phyloP scores from a whole-genome alignment of 2,888 invertebrate species.

The Pegoplata infirma region DNA sequence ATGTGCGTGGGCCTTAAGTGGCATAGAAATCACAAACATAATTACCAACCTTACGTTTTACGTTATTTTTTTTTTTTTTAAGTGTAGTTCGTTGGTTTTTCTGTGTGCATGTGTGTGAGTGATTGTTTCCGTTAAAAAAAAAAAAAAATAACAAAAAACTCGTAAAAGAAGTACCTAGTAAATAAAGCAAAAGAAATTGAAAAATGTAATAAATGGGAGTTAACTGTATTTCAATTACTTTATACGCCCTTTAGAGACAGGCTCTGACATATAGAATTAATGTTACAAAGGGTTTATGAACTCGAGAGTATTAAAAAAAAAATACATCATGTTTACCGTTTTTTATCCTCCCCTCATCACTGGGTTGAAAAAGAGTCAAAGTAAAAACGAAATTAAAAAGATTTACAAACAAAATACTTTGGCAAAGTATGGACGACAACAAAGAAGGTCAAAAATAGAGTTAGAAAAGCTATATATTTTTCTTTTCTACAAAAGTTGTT shows the following conservation, averaged over 20 bases:
- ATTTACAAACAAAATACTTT: not conserved
- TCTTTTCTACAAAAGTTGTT: no score
- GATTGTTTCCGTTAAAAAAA: not conserved
- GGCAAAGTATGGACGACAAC: not conserved
- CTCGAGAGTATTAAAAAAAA: constrained; percentile 25
- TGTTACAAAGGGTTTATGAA: constrained; percentile 31
- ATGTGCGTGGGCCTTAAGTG: constrained; percentile 34
- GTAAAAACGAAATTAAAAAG: not conserved
- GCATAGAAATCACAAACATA: constrained; percentile 37
- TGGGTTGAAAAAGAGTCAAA: not conserved
- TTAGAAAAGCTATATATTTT: no score
- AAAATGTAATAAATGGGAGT: constrained; percentile 10
- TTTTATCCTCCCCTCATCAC: not conserved
- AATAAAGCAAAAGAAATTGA: not conserved
- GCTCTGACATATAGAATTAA: not conserved
- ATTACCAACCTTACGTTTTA: constrained; percentile 16
- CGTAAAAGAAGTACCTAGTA: not conserved
- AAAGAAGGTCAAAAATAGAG: not conserved
- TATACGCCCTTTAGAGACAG: constrained; percentile 11
- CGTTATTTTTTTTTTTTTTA: not conserved
- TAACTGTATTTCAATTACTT: constrained; percentile 39
- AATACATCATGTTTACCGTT: not conserved
- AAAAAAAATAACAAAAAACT: not conserved
- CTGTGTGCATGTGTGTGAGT: not conserved
- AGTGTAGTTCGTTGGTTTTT: no score